phyloP scores from a whole-genome alignment of 2,888 invertebrate genomes.

The Oscheius sp. region DNA sequence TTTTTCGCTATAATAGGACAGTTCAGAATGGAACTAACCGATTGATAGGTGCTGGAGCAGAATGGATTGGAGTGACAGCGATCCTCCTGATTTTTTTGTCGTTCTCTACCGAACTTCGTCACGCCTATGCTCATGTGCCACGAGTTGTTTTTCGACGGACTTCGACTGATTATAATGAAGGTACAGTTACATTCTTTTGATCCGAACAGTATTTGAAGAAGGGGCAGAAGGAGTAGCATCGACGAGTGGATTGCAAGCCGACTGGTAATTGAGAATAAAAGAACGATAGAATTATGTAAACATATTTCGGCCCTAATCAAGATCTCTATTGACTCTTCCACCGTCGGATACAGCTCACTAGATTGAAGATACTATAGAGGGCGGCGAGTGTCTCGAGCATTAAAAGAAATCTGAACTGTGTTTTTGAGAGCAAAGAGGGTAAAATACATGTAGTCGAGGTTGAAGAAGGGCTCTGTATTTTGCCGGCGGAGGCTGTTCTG shows the following conservation, averaged over 20 bases:
- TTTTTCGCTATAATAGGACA: neutral
- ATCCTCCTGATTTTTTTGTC: constrained; percentile 49
- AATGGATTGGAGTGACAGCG: constrained; percentile 28
- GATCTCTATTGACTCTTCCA: no score
- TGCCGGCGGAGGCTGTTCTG: no score
- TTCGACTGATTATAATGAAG: neutral
- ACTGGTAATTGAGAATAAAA: neutral
- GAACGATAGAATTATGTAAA: no score
- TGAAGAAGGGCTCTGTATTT: no score
- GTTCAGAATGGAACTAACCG: neutral
- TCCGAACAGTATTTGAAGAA: neutral
- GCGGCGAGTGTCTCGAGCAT: no score
- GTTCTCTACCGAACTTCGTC: constrained; percentile 47
- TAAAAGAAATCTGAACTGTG: no score
- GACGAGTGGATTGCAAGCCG: neutral
- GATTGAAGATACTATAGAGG: no score
- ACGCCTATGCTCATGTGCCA: constrained; percentile 51
- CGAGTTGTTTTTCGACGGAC: constrained; percentile 42
- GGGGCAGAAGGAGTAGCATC: neutral
- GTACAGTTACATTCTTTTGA: neutral
- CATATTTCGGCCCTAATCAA: no score
- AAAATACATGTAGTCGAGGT: no score
- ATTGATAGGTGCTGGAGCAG: constrained; percentile 7
- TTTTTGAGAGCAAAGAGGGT: no score
- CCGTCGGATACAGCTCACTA: no score